Conservation (phyloP, 1,140 invertebrate genomes). For the Thaumetopoea pityocampa region DNA sequence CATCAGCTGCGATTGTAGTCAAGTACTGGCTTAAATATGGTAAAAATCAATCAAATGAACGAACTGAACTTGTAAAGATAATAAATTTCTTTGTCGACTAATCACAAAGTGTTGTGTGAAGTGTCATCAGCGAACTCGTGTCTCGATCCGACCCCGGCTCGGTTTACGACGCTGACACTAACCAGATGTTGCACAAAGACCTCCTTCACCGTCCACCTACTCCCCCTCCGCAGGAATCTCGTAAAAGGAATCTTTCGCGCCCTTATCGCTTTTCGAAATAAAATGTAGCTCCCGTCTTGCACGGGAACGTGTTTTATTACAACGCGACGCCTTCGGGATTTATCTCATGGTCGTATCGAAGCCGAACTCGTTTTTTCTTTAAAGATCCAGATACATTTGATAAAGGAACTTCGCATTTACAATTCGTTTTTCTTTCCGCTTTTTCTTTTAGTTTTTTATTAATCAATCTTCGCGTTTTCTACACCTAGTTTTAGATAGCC, state of each 20-base stretch:
- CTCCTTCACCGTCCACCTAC: slow-evolving; percentile 33
- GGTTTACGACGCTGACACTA: slow-evolving; percentile 45
- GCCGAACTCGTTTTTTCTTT: slow-evolving; percentile 42
- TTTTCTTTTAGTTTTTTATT: slow-evolving; percentile 20
- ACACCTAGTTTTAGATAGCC: too few relatives aligned
- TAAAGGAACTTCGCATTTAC: slow-evolving; percentile 33
- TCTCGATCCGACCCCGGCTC: slow-evolving; percentile 7
- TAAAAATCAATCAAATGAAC: slow-evolving; percentile 1
- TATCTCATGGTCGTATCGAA: slow-evolving; percentile 53
- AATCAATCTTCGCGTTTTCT: slow-evolving; percentile 1
- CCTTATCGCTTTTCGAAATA: slow-evolving; percentile 72
- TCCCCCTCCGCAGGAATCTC: slow-evolving; percentile 52
- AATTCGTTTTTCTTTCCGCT: slow-evolving; percentile 25
- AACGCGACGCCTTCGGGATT: slow-evolving; percentile 57
- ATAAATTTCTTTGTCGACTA: slow-evolving; percentile 6
- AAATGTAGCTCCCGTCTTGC: slow-evolving; percentile 61
- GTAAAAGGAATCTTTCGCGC: slow-evolving; percentile 69
- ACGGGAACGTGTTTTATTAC: slow-evolving; percentile 71
- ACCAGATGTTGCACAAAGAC: slow-evolving; percentile 59
- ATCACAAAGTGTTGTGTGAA: slow-evolving; percentile 7
- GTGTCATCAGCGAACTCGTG: slow-evolving; percentile 7
- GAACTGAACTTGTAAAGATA: too few relatives aligned
- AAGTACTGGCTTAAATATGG: not conserved
- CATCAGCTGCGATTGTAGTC: too few relatives aligned
- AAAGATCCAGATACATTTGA: slow-evolving; percentile 31